phyloP scores from a whole-genome alignment of 2,888 invertebrate genomes.

The Mythimna lalbum region DNA sequence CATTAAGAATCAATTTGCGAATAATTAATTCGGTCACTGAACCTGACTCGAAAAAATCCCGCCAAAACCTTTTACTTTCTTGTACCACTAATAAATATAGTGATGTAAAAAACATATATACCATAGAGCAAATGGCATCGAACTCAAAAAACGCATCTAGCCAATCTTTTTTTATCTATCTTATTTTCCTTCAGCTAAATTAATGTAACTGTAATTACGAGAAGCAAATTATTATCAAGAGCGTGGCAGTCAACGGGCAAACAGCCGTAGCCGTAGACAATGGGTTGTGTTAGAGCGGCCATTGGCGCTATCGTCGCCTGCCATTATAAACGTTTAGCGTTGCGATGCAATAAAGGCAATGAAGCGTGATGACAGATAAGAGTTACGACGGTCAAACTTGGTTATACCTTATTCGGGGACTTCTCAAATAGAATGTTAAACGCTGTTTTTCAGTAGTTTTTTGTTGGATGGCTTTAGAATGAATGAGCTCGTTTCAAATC shows the following conservation, averaged over 20 bases:
- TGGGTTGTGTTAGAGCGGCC: slow-evolving; percentile 69
- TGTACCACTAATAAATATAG: too few species aligned
- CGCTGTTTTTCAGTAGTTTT: slow-evolving; percentile 6
- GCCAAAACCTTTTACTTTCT: too few species aligned
- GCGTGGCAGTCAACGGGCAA: slow-evolving; percentile 60
- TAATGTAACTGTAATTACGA: slow-evolving; percentile 56
- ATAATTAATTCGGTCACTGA: too few species aligned
- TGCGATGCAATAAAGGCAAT: slow-evolving; percentile 80
- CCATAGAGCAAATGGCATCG: background rate
- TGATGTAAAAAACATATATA: background rate
- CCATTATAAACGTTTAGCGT: slow-evolving; percentile 78
- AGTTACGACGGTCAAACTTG: slow-evolving; percentile 61
- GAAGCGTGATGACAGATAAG: slow-evolving; percentile 80
- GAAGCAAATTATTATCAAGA: slow-evolving; percentile 78
- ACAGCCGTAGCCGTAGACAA: slow-evolving; percentile 75
- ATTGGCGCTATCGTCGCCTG: slow-evolving; percentile 68
- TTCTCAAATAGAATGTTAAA: slow-evolving; percentile 37
- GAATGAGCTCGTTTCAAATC: background rate
- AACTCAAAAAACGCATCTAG: slow-evolving; percentile 3
- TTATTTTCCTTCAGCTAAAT: slow-evolving; percentile 17
- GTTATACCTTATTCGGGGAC: slow-evolving; percentile 40
- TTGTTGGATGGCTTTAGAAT: background rate
- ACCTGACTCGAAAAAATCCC: too few species aligned
- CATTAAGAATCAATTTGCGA: too few species aligned
- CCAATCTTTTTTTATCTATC: background rate